These are phyloP conservation scores for Panthera uncia DNA, from an alignment of 2,113 vertebrate genomes.

Conservation along the genomic window DNA sequence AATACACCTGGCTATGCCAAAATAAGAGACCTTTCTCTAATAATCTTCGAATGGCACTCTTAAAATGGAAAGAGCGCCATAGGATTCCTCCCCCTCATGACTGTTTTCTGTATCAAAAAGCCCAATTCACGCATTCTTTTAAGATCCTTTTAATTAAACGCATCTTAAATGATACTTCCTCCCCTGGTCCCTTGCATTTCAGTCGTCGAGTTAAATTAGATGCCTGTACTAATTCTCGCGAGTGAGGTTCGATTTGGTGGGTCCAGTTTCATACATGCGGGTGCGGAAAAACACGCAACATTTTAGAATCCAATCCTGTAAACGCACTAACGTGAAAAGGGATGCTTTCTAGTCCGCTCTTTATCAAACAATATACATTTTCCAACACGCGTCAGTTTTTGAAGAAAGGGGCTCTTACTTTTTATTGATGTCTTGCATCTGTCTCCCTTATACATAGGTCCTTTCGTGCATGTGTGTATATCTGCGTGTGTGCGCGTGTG, in stretches of 20 bases:
- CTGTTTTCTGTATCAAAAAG: neutral
- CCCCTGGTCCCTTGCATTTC: no score
- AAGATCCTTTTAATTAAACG: neutral
- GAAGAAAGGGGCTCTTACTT: neutral
- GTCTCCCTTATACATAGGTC: no score
- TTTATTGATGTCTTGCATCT: neutral
- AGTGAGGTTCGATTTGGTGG: no score
- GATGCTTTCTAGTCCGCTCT: no score
- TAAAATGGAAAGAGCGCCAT: neutral
- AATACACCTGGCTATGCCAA: neutral
- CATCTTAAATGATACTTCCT: rapidly evolving
- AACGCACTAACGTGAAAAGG: neutral
- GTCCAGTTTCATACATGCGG: neutral
- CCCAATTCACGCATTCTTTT: neutral
- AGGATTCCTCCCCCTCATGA: no score
- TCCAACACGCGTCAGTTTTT: neutral
- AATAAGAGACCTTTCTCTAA: neutral
- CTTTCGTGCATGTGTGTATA: neutral
- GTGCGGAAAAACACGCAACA: neutral
- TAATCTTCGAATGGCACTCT: neutral
- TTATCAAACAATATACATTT: neutral
- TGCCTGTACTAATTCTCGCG: neutral
- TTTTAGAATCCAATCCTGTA: neutral
- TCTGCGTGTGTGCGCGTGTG: neutral
- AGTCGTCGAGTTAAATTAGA: neutral